Evolutionary conservation across 2,888 invertebrate species (phyloP).

Genomic region (Muscina levida): DNA sequence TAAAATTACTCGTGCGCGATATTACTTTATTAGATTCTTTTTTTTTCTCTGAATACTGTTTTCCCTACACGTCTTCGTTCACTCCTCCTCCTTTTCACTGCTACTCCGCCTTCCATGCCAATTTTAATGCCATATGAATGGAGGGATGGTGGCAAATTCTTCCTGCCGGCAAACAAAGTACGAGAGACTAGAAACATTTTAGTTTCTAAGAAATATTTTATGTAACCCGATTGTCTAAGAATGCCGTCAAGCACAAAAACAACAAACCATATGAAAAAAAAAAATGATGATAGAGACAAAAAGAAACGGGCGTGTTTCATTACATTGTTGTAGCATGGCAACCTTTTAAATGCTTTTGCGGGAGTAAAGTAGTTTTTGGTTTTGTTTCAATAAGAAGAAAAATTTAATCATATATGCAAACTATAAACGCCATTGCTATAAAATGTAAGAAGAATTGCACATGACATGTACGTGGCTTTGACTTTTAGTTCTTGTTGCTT

Average conservation of each 20-base stretch:
- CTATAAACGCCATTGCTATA: constrained; percentile 22
- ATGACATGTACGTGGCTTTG: constrained; percentile 11
- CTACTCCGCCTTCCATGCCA: constrained; percentile 5
- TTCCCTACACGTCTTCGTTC: constrained; percentile 3
- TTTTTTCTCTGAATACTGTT: constrained; percentile 47
- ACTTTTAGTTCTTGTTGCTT: neutral
- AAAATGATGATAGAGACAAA: constrained; percentile 1
- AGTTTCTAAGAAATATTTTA: constrained; percentile 48
- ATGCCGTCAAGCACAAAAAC: constrained; percentile 11
- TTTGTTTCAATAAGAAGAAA: constrained; percentile 24
- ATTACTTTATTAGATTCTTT: constrained; percentile 76
- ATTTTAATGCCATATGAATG: constrained; percentile 8
- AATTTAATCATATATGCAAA: constrained; percentile 45
- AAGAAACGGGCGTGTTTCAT: constrained; percentile 39
- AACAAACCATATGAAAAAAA: constrained; percentile 23
- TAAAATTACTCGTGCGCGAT: constrained; percentile 74
- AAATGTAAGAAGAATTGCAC: constrained; percentile 27
- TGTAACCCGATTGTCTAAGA: constrained; percentile 42
- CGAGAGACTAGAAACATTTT: constrained; percentile 25
- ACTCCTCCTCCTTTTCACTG: neutral
- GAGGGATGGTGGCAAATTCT: neutral
- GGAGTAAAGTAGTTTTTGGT: constrained; percentile 2
- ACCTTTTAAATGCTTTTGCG: constrained; percentile 10
- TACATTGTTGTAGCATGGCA: constrained; percentile 26
- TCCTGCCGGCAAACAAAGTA: constrained; percentile 11